A percentile compares a stretch with the other conserved stretches of the same genome.
Conservation (phyloP, 2,888 invertebrate species). For the Apodemia duryi region DNA sequence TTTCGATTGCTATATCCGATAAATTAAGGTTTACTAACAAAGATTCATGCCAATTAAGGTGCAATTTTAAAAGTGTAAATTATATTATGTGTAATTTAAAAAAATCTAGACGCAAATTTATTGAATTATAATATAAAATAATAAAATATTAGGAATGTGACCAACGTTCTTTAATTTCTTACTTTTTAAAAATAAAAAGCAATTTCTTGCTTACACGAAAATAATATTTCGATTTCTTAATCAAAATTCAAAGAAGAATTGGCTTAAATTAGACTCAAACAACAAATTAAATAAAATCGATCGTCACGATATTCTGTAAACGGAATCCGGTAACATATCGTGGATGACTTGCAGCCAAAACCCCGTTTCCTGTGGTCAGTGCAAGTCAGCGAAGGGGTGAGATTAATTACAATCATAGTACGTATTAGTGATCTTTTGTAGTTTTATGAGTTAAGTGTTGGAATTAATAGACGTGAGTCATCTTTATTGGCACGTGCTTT, state of each 20-base stretch:
- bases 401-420: slow-evolving; percentile 42
- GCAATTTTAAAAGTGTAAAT: no score
- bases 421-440: slow-evolving; percentile 49
- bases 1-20: no score
- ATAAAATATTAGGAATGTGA: no score
- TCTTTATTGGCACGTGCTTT: neutral
- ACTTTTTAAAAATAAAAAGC: no score
- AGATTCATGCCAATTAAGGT: no score
- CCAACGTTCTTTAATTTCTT: no score
- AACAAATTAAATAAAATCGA: slow-evolving; percentile 13
- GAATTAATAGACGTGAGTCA: slow-evolving; percentile 10
- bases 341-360: slow-evolving; percentile 45
- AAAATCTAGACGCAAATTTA: no score
- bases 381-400: slow-evolving; percentile 44
- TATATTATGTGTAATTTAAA: no score
- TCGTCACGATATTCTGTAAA: slow-evolving; percentile 23
- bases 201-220: neutral
- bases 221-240: neutral
- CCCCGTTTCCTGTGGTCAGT: slow-evolving; percentile 49
- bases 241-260: neutral
- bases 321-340: slow-evolving; percentile 18
- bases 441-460: slow-evolving; percentile 29
- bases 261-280: neutral
- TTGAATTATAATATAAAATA: no score
- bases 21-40: no score